These are phyloP conservation scores for Gasterosteus aculeatus DNA, from an alignment of 2,113 vertebrate species.

Conservation along the genomic window DNA sequence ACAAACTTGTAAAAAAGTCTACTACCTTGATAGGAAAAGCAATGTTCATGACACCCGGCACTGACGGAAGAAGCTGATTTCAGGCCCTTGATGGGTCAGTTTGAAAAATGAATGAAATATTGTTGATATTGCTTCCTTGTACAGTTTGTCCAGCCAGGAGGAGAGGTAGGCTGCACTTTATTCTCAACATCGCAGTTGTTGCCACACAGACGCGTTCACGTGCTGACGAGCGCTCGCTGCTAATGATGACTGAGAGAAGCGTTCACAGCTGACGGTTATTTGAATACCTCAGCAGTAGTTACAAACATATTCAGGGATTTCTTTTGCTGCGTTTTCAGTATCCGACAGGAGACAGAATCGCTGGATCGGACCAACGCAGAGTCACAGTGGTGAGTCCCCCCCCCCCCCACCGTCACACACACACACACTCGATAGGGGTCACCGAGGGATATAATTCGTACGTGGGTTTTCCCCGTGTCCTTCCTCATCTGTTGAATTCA, in stretches of 20 bases:
- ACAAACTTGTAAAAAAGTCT: background rate
- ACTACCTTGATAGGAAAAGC: background rate
- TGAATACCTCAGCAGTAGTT: background rate
- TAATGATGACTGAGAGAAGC: background rate
- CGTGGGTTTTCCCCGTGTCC: too few relatives aligned
- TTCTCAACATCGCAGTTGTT: background rate
- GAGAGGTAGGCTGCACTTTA: background rate
- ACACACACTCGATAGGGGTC: background rate
- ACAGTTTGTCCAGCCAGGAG: background rate
- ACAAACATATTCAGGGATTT: background rate
- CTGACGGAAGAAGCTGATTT: background rate
- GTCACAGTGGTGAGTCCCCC: slow-evolving; percentile 78
- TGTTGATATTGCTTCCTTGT: background rate
- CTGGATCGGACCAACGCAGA: slow-evolving; percentile 82
- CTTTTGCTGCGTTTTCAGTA: slow-evolving; percentile 60
- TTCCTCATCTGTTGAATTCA: too few relatives aligned
- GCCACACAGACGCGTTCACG: too few relatives aligned
- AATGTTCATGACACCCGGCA: background rate
- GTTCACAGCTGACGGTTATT: background rate
- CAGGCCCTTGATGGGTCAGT: background rate
- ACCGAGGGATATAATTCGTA: too few relatives aligned
- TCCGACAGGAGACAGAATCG: slow-evolving; percentile 73
- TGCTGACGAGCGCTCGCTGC: background rate
- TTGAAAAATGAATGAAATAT: background rate
- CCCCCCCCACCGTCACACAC: background rate